A percentile compares a stretch with the other conserved stretches of the same genome.
These are phyloP conservation scores for Pseudoatta argentina DNA, from an alignment of 1,140 invertebrate genomes.

Conservation along the genomic window DNA sequence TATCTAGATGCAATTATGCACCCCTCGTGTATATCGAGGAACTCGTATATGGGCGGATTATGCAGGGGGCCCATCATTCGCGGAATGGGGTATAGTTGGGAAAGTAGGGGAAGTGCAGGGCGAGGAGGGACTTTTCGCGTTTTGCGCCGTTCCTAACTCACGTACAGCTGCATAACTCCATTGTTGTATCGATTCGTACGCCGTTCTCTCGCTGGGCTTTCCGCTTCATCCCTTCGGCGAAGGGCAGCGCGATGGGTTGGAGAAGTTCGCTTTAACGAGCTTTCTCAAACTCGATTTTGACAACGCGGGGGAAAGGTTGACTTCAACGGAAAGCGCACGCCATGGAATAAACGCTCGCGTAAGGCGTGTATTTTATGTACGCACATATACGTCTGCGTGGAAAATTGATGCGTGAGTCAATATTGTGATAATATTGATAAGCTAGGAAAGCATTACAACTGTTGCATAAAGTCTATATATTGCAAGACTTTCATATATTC, in stretches of 20 bases:
- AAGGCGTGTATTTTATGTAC: slow-evolving; percentile 15
- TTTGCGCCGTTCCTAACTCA: slow-evolving; percentile 63
- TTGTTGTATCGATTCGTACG: slow-evolving; percentile 76
- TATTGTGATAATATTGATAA: slow-evolving; percentile 24
- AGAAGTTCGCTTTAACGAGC: slow-evolving; percentile 75
- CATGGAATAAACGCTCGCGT: slow-evolving; percentile 56
- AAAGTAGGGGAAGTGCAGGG: neutral
- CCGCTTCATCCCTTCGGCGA: slow-evolving; percentile 62
- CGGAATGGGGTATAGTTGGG: slow-evolving; percentile 8
- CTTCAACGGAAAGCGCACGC: slow-evolving; percentile 42
- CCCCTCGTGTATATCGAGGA: slow-evolving; percentile 73
- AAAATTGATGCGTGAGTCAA: neutral
- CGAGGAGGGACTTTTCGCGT: slow-evolving; percentile 69
- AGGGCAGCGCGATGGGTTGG: slow-evolving; percentile 33
- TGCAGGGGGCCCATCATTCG: slow-evolving; percentile 66
- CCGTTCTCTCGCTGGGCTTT: slow-evolving; percentile 55
- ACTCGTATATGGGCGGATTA: slow-evolving; percentile 75
- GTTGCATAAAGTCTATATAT: slow-evolving; percentile 7
- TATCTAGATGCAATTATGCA: slow-evolving; percentile 80
- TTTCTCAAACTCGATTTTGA: slow-evolving; percentile 76
- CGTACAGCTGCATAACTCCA: slow-evolving; percentile 76
- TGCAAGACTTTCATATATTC: neutral
- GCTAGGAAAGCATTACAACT: neutral
- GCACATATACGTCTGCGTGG: neutral
- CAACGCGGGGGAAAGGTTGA: slow-evolving; percentile 57